These are phyloP conservation scores for Gavialis gangeticus DNA, from an alignment of 2,113 vertebrate genomes.

Conservation along the genomic window DNA sequence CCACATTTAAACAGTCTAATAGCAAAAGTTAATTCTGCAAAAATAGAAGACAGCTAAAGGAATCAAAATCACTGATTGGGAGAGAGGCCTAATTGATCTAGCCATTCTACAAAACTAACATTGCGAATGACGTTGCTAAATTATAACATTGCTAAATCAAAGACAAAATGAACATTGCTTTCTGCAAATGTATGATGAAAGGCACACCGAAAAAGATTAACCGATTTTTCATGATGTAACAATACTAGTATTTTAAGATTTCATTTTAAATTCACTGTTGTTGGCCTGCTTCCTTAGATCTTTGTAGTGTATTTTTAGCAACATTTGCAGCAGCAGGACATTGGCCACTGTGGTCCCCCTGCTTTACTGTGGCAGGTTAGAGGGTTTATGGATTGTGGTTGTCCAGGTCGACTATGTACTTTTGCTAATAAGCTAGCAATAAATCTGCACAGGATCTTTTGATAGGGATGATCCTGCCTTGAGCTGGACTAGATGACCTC, in stretches of 20 bases:
- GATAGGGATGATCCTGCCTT: too few species aligned
- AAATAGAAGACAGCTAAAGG: background rate
- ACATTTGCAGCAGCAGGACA: too few species aligned
- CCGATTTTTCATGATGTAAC: background rate
- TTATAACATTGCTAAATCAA: background rate
- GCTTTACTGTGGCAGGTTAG: too few species aligned
- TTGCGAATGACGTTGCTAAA: background rate
- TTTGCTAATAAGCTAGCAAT: too few species aligned
- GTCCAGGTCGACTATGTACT: too few species aligned
- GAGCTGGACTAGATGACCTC: too few species aligned
- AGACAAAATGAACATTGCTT: background rate
- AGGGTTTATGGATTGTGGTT: too few species aligned
- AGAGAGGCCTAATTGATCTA: background rate
- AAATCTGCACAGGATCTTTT: too few species aligned
- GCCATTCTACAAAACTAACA: background rate
- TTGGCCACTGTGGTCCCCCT: too few species aligned
- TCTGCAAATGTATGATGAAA: background rate
- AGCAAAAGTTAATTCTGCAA: slow-evolving; percentile 6
- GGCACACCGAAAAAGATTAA: background rate
- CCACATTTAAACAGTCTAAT: background rate
- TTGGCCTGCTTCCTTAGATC: too few species aligned
- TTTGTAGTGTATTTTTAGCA: too few species aligned
- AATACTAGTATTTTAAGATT: background rate
- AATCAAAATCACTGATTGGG: background rate
- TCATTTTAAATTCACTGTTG: background rate